These are phyloP conservation scores for Opisthograptis luteolata DNA, from an alignment of 2,888 invertebrate species.

Conservation along the genomic window DNA sequence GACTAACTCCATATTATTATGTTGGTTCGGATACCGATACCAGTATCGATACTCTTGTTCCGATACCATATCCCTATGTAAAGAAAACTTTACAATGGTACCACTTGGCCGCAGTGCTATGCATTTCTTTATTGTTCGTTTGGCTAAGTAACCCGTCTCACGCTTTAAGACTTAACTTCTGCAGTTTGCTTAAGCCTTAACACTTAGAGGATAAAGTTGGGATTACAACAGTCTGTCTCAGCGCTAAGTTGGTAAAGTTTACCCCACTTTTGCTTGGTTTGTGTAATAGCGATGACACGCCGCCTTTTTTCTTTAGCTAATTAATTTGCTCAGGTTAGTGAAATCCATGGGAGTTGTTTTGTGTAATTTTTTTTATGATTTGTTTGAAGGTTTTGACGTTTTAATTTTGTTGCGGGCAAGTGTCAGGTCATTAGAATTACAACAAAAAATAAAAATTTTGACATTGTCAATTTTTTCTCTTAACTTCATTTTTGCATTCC, in stretches of 20 bases:
- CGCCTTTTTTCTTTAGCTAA: slow-evolving; percentile 59
- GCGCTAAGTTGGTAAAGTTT: slow-evolving; percentile 37
- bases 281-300: slow-evolving; percentile 63
- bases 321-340: slow-evolving; percentile 69
- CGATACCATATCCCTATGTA: no score
- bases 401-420: not conserved
- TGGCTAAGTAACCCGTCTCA: slow-evolving; percentile 53
- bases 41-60: no score
- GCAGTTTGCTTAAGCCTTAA: slow-evolving; percentile 7
- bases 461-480: no score
- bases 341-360: slow-evolving; percentile 54
- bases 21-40: no score
- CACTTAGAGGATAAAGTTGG: slow-evolving; percentile 1
- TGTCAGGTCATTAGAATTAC: no score
- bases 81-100: slow-evolving; percentile 44
- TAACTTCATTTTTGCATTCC: no score
- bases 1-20: no score
- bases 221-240: slow-evolving; percentile 15
- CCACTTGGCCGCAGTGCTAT: slow-evolving; percentile 35
- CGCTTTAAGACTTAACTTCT: slow-evolving; percentile 42
- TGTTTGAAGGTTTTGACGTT: slow-evolving; percentile 18
- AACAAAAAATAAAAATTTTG: no score
- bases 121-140: slow-evolving; percentile 57
- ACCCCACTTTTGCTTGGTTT: slow-evolving; percentile 58
- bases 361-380: slow-evolving; percentile 25